Evolutionary conservation across 2,113 vertebrate species (phyloP).

Genomic region (Microcebus ravelobensis): DNA sequence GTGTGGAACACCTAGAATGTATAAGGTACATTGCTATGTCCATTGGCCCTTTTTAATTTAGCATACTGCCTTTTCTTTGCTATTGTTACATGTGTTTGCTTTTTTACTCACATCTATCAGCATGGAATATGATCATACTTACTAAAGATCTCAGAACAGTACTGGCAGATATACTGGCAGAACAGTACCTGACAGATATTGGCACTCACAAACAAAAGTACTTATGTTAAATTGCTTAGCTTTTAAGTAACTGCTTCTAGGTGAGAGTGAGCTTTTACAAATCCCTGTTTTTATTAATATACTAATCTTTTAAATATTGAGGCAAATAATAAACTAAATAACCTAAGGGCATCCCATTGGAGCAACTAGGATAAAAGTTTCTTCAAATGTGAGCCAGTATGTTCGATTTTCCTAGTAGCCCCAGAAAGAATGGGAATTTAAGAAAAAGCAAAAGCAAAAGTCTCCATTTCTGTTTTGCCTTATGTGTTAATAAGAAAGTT

Average conservation of each 20-base stretch:
- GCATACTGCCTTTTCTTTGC: background rate
- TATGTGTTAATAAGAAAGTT: background rate
- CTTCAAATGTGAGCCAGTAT: background rate
- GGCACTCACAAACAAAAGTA: background rate
- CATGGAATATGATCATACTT: background rate
- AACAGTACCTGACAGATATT: background rate
- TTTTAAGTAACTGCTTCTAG: slow-evolving; percentile 39
- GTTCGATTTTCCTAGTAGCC: slow-evolving; percentile 15
- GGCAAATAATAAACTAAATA: slow-evolving; percentile 18
- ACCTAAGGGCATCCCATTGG: background rate
- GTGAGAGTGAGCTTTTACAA: background rate
- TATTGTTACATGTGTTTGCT: background rate
- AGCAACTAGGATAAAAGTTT: background rate
- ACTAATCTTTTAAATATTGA: slow-evolving; percentile 37
- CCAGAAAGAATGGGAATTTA: slow-evolving; percentile 11
- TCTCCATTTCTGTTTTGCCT: slow-evolving; percentile 43
- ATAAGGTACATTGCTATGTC: background rate
- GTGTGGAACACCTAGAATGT: background rate
- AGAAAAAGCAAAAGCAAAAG: background rate
- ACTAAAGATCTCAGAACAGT: background rate
- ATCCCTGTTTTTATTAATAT: slow-evolving; percentile 18
- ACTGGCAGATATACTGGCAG: background rate
- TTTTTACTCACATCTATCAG: background rate
- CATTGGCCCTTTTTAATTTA: background rate
- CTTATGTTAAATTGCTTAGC: slow-evolving; percentile 15